Base-by-base conservation (phyloP, 23 tunicate genomes). In the Trididemnum miniatum region DNA sequence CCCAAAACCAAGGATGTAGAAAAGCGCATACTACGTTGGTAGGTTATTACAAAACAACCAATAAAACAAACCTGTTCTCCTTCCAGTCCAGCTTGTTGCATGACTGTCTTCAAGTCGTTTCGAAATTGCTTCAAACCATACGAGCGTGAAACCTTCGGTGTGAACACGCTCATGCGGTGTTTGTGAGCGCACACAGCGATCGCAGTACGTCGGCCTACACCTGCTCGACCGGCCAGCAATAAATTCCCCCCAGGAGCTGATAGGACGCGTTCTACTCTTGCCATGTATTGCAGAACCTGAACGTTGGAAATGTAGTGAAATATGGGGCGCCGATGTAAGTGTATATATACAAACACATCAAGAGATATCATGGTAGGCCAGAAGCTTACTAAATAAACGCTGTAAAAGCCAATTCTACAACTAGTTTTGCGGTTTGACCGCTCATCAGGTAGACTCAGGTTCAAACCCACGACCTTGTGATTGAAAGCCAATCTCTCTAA, bases 51-150 rank as follows among this genome's bases (percentile, higher is more conserved):
- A n/a, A n/a, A n/a, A n/a, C n/a, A n/a, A n/a, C n/a, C n/a, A n/a
- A n/a, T n/a, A n/a, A n/a, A n/a, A n/a, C n/a, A n/a, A 0, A 77
- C 93, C 88, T 93, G 93, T 80, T 93, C 87, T 25, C 90, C 94
- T 51, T 93, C 98, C 28, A 93, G 71, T 1, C 95, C 98, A 33
- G 98, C 79, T 59, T 79, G 86, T 80, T 93, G 98, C 98, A 93
- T 93, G n/a, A 88, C 77, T 22, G 76, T 73, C 80, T 88, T 88
- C 31, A 93, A 78, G 65, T 93, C 98, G 32, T 39, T 33, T 80
- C 81, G 86, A 60, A 93, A 93, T 28, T 93, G 93, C 76, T 93
- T 93, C 37, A 93, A 35, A 25, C 94, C 94, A 76, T 93, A 93
- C 39, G 65, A 24, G 0, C 89, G 86, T 60, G 93, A 83, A 23